phyloP scores from a whole-genome alignment of 64 coral and sea anemone species.

The Montipora efflorescens region DNA sequence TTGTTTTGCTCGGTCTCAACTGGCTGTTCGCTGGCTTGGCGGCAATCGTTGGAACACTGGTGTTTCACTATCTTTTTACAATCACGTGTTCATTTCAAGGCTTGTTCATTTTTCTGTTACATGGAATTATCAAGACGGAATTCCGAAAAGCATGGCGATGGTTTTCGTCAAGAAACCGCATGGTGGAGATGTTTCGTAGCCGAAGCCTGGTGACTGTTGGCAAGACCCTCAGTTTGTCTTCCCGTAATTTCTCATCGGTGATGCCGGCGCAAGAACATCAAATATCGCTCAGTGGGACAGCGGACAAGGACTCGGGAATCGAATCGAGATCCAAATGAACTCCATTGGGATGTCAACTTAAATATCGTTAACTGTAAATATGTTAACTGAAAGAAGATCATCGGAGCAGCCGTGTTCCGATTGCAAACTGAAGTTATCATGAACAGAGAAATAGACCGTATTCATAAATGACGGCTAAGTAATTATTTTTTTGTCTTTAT shows the following conservation, averaged over 20 bases:
- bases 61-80: slow-evolving; percentile 90
- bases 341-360: not conserved
- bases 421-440: too few species aligned
- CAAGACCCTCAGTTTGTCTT: slow-evolving; percentile 44
- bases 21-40: slow-evolving; percentile 95
- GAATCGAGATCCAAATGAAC: slow-evolving; percentile 67
- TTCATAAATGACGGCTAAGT: too few species aligned
- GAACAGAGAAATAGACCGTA: too few species aligned
- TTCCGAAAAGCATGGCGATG: slow-evolving; percentile 84
- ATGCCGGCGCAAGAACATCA: not conserved
- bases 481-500: too few species aligned
- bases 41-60: slow-evolving; percentile 64
- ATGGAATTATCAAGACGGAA: slow-evolving; percentile 90
- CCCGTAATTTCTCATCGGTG: slow-evolving; percentile 9
- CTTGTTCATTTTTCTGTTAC: slow-evolving; percentile 86
- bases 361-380: too few species aligned
- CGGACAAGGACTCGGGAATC: slow-evolving; percentile 52
- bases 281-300: slow-evolving; percentile 12
- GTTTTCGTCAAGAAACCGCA: slow-evolving; percentile 65
- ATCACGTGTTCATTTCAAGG: slow-evolving; percentile 96
- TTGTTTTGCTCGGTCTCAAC: slow-evolving; percentile 86
- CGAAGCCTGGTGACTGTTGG: not conserved
- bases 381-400: too few species aligned
- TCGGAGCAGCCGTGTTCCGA: too few species aligned
- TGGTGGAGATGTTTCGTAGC: slow-evolving; percentile 67